Base-by-base conservation (phyloP, 2,113 vertebrate genomes). In the Urocitellus parryii region DNA sequence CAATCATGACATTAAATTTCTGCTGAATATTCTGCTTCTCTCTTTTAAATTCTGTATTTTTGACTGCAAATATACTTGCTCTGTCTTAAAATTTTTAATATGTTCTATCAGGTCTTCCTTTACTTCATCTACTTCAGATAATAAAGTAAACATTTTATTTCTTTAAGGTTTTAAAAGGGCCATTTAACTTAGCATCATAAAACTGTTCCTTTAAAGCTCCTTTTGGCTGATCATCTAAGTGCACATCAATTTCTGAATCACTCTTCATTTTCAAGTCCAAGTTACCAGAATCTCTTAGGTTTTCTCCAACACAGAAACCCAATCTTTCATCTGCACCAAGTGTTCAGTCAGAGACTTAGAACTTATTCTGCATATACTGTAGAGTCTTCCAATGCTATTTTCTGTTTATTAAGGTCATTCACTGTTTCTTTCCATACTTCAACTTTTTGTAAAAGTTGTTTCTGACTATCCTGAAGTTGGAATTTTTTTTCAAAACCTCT, bases 1-100 rank as follows among this genome's bases (percentile, higher is more conserved):
- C 99, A 67, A 99, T 99, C 99, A 99, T 99, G 67, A 99, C 99
- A 96, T 99, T 99, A 86, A 99, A 99, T 97, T 99, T 99, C 97
- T 99, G 99, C 95, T 99, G 99, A 96, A 99, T 98, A 89, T 98
- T 99, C 94, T 99, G 99, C 56, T 98, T n/a, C n/a, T 98, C 98
- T 45, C 32, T 97, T 79, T 96, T 90, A 84, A 98, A 98, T 18
- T n/a, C 84, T 88, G 90, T 82, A 61, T 98, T 98, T 96, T 99
- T 45, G 98, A 98, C 45, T 98, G 98, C 86, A 99, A 96, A 72
- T 98, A 98, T 45, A 97, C 95, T 96, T 99, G n/a, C 51, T 99
- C 98, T 58, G 88, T 98, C 95, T 99, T 99, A 95, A 99, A 98
- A 95, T 97, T 98, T 96, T 98, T 45, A 45, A 45, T 45, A 45